Evolutionary conservation across 2,113 vertebrate genomes (phyloP).

Genomic region (Orthonyx spaldingii): DNA sequence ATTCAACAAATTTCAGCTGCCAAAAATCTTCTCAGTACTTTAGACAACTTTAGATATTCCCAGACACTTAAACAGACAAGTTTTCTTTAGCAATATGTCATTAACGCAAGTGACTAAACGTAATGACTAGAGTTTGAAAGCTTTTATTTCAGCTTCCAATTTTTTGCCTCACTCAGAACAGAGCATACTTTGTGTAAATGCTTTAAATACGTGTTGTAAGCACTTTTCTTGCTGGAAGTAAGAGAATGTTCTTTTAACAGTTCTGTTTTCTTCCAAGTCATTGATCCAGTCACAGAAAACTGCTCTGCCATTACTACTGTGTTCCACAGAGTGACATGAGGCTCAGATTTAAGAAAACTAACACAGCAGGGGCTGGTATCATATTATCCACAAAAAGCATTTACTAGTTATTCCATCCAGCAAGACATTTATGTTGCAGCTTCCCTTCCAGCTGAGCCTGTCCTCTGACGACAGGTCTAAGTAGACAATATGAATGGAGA

Average conservation of each 20-base stretch:
- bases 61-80: neutral
- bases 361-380: neutral
- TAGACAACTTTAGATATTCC: neutral
- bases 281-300: neutral
- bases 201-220: neutral
- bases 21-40: neutral
- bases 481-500: neutral
- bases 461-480: neutral
- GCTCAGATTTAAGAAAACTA: slow-evolving; percentile 18
- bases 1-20: neutral
- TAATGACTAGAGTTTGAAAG: neutral
- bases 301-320: neutral
- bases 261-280: neutral
- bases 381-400: neutral
- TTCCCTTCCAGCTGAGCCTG: slow-evolving; percentile 21
- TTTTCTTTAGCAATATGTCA: neutral
- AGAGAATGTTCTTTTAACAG: neutral
- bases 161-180: neutral
- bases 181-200: neutral
- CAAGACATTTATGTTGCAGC: neutral
- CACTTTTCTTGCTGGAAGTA: neutral
- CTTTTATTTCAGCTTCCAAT: neutral
- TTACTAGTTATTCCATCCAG: slow-evolving; percentile 27
- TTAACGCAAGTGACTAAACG: neutral
- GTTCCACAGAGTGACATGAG: neutral